phyloP scores from a whole-genome alignment of 2,113 vertebrate species.

The Cygnus buccinator region DNA sequence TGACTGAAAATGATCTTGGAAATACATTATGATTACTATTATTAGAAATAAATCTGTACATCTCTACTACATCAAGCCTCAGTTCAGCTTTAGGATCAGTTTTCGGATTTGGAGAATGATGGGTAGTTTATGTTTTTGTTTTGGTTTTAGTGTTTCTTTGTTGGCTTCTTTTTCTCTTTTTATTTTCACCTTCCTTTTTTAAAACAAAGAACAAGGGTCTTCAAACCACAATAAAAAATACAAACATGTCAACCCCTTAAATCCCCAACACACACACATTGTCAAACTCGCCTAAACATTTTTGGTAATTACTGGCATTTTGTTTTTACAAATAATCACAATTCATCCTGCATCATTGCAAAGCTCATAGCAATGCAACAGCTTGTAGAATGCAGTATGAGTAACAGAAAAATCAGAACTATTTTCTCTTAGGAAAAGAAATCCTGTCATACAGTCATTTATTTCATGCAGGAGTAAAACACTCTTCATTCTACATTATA shows the following conservation, averaged over 20 bases:
- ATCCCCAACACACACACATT: neutral
- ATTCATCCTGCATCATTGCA: neutral
- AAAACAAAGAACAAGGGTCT: neutral
- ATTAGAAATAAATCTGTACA: neutral
- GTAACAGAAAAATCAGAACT: neutral
- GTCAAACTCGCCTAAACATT: neutral
- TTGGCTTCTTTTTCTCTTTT: no score
- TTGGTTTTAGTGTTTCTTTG: no score
- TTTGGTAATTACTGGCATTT: neutral
- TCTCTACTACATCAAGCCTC: neutral
- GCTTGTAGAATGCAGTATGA: neutral
- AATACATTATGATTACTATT: neutral
- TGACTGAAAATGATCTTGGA: neutral
- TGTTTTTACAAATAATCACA: neutral
- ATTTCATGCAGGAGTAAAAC: neutral
- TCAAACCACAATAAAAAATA: neutral
- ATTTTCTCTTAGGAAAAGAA: neutral
- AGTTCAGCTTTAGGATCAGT: neutral
- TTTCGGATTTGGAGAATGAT: neutral
- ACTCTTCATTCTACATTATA: neutral
- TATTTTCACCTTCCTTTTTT: neutral
- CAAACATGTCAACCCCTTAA: rapidly evolving
- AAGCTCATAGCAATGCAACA: neutral
- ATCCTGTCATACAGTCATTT: neutral
- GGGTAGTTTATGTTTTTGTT: neutral